Evolutionary conservation across 2,888 invertebrate species (phyloP).

Genomic region (Nomada hirtipes): DNA sequence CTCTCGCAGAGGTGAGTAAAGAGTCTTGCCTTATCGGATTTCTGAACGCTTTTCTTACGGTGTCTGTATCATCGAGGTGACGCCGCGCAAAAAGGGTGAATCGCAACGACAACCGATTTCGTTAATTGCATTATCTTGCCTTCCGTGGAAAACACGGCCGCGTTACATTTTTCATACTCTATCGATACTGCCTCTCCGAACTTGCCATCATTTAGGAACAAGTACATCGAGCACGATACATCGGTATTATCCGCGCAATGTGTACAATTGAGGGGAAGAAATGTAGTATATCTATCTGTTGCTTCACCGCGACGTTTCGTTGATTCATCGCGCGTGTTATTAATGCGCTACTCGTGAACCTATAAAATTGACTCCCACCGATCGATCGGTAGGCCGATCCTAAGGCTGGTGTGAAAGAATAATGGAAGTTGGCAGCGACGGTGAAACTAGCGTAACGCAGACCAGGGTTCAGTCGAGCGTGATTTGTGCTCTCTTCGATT

Average conservation of each 20-base stretch:
- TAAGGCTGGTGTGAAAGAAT: background rate
- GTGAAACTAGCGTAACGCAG: conserved; percentile 26
- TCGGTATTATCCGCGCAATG: background rate
- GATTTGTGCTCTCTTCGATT: conserved; percentile 57
- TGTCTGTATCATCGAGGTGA: background rate
- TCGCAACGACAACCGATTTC: background rate
- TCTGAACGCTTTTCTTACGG: background rate
- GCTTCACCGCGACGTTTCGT: conserved; percentile 18
- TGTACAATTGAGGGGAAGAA: background rate
- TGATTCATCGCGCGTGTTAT: conserved; percentile 1
- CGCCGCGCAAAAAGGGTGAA: background rate
- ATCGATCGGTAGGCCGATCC: conserved; percentile 10
- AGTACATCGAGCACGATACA: background rate
- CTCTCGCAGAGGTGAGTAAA: conserved; percentile 86
- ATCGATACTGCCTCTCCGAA: no score
- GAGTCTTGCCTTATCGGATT: conserved; percentile 30
- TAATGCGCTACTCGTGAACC: background rate
- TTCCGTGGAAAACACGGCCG: background rate
- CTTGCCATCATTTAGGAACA: background rate
- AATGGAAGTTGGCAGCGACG: conserved; percentile 23
- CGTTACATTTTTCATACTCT: no score
- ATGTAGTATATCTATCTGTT: conserved; percentile 17
- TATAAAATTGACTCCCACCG: background rate
- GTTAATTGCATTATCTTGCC: conserved; percentile 5
- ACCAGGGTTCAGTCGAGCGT: conserved; percentile 43